Evolutionary conservation across 2,113 vertebrate genomes (phyloP), one percentile per base, ranked within the genome.

Genomic region (Toxostoma redivivum): DNA sequence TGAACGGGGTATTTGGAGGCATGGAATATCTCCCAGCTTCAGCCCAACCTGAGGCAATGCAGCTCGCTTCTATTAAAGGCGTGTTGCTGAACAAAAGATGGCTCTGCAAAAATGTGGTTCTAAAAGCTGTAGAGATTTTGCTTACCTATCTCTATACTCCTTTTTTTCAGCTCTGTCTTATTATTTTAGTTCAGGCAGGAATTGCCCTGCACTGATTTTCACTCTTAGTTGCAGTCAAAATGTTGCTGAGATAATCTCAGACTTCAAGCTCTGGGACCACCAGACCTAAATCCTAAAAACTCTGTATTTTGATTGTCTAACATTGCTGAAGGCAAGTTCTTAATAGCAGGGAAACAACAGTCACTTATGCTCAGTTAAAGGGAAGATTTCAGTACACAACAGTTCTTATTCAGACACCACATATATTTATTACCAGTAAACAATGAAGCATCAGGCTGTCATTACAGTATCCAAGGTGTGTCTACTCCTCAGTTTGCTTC

Each of bases 281-380:
- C 20, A 79, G 65, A 67, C 48, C n/a, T 83, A 71, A 89, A 87
- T 67, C 42, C 62, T 74, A 76, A 93, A 88, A 95, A 33, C 61
- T 91, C 57, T 38, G 58, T 54, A 18, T 91, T 95, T 72, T 72
- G 31, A 40, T 57, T 69, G 58, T 73, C 76, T 94, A 84, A 88
- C n/a, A 73, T 38, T 44, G 48, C 96, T 66, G 33, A 97, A 94
- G 91, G 81, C 86, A 86, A 90, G 58, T 92, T 95, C 88, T 90
- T 94, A 72, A 58, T 35, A 25, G 35, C 4, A 64, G 51, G 81
- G 69, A 90, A 89, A 85, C 85, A 92, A 80, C 62, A 88, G 65
- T 37, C 16, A 37, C 33, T 50, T 44, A 25, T 60, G 65, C 80
- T 81, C 23, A 67, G 81, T 42, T 95, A 83, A 93, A 95, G 82